A percentile compares a stretch with the other conserved stretches of the same genome.
Conservation (phyloP, 2,797 vertebrate genomes). For the Micropoecilia bifurca region DNA sequence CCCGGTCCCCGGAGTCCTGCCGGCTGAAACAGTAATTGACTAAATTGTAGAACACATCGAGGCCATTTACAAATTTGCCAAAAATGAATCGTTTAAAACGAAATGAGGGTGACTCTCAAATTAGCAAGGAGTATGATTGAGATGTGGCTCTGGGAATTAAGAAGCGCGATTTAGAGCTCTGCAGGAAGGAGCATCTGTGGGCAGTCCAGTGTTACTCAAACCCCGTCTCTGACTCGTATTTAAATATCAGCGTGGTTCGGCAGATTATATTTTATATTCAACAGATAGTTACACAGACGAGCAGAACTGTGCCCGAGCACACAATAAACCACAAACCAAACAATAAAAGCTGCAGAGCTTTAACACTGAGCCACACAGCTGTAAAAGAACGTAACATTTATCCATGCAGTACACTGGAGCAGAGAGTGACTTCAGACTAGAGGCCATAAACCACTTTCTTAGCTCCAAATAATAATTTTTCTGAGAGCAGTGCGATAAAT, state of each 20-base stretch:
- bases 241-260: constrained; percentile 74
- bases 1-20: constrained; percentile 97
- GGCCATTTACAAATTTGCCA: constrained; percentile 99
- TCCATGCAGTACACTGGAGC: constrained; percentile 32
- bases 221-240: constrained; percentile 77
- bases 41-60: constrained; percentile 99
- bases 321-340: constrained; percentile 49
- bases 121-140: constrained; percentile 99
- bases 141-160: constrained; percentile 97
- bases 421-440: constrained; percentile 52
- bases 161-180: constrained; percentile 87
- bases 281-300: constrained; percentile 8
- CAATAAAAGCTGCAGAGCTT: constrained; percentile 39
- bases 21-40: constrained; percentile 99
- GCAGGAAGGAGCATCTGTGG: constrained; percentile 88
- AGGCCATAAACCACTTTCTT: constrained; percentile 59
- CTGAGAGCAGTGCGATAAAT: constrained; percentile 74
- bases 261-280: constrained; percentile 26
- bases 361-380: constrained; percentile 16
- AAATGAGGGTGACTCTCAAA: constrained; percentile 99
- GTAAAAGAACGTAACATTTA: constrained; percentile 36
- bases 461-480: constrained; percentile 58
- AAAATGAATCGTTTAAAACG: constrained; percentile 99
- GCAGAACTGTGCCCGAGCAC: constrained; percentile 30
- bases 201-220: constrained; percentile 82